A percentile compares a stretch with the other conserved stretches of the same genome.
Evolutionary conservation across 2,888 invertebrate species (phyloP).

Genomic region (Agrochola lota): DNA sequence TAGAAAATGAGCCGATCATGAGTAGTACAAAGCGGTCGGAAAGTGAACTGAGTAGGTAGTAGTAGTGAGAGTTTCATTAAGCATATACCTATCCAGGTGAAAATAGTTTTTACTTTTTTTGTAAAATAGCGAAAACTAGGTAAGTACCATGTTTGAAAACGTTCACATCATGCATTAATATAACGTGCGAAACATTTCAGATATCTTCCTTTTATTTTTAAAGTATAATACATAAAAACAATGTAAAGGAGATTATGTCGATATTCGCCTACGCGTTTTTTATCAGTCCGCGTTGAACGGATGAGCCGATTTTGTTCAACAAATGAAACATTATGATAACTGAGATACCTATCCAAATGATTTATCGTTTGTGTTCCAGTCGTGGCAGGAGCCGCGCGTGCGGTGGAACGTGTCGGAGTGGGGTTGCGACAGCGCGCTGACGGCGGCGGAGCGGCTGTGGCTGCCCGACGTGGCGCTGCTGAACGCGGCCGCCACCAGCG

Average conservation of each 20-base stretch:
- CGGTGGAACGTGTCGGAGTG: constrained; percentile 93
- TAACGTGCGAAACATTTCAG: background rate
- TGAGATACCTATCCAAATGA: background rate
- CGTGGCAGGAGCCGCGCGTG: constrained; percentile 94
- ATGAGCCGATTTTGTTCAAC: constrained; percentile 27
- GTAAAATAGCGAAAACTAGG: background rate
- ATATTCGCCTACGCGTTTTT: constrained; percentile 37
- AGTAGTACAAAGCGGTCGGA: background rate
- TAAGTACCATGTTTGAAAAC: background rate
- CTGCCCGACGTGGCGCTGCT: constrained; percentile 94
- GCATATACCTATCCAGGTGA: background rate
- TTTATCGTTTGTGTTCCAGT: constrained; percentile 83
- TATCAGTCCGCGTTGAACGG: constrained; percentile 40
- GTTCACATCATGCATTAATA: background rate
- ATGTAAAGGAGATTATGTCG: background rate
- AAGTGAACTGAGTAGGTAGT: background rate
- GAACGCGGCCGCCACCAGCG: constrained; percentile 92
- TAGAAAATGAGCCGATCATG: background rate
- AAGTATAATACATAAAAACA: background rate
- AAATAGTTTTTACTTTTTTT: background rate
- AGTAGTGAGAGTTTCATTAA: too few relatives aligned
- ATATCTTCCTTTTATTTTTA: background rate
- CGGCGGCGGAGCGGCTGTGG: constrained; percentile 94
- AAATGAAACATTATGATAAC: background rate
- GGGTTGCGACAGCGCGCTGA: constrained; percentile 90